phyloP scores from a whole-genome alignment of 2,888 invertebrate species.

The Chalcosyrphus nemorum region DNA sequence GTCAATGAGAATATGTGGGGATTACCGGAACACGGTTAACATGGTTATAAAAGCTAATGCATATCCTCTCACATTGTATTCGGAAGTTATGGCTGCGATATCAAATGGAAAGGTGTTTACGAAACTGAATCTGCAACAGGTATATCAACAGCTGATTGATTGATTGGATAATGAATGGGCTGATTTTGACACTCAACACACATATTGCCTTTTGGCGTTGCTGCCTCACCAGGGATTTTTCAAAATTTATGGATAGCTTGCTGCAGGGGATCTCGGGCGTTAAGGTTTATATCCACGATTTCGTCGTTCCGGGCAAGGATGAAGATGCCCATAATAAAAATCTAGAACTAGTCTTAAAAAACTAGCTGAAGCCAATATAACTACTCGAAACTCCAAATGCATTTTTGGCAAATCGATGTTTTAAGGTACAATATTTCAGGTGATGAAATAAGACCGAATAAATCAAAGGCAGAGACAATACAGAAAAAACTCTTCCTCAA shows the following conservation, averaged over 20 bases:
- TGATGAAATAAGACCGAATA: not conserved
- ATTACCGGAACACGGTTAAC: conserved; percentile 19
- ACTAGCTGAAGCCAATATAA: no score
- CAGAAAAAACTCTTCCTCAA: not conserved
- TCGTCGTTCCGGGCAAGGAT: no score
- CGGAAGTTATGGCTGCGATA: conserved; percentile 4
- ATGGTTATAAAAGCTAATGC: conserved; percentile 9
- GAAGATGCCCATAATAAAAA: no score
- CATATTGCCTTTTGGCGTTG: not conserved
- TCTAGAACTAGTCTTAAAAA: no score
- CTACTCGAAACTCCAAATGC: no score
- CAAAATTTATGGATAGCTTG: not conserved
- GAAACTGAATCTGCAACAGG: conserved; percentile 11
- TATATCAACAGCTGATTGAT: conserved; percentile 18
- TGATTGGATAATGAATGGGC: conserved; percentile 21
- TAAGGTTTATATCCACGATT: no score
- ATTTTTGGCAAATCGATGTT: no score
- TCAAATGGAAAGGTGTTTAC: conserved; percentile 13
- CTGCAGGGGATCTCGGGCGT: no score
- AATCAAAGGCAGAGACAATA: no score
- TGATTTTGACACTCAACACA: not conserved
- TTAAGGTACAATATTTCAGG: no score
- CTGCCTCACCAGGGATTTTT: not conserved
- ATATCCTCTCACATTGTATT: conserved; percentile 6
- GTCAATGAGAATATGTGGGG: conserved; percentile 11